Evolutionary conservation across 2,888 invertebrate species (phyloP), one percentile per base, ranked within the genome.

Genomic region (Brachyptera risi): DNA sequence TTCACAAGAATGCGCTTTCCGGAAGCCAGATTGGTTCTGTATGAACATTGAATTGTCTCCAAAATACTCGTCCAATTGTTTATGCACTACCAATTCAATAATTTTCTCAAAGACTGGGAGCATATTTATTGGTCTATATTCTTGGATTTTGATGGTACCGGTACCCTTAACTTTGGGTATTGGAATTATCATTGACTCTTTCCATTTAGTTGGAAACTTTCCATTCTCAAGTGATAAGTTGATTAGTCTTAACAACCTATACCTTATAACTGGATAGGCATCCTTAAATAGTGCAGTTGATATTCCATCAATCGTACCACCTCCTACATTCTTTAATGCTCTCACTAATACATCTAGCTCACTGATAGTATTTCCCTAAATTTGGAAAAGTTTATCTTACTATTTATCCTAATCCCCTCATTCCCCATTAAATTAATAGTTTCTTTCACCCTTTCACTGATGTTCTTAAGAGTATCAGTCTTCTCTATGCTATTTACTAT

Each of bases 21-120:
- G 49, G 24, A 67, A 66, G 1, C 63, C 67, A n/a, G 63, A 61
- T 59, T 65, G 66, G 37, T 51, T 26, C 3, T 54, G 37, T 7
- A 26, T 27, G n/a, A 65, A 19, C 17, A 67, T 27, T 13, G 56
- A 57, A 31, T 62, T 62, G 3, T 17, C 11, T 51, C 50, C 63
- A 65, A 59, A n/a, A 51, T 51, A 51, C 3, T 51, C 51, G 15
- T 31, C n/a, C 26, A 51, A 4, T 19, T 51, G 23, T 4, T 15
- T 13, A 51, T 15, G 13, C 4, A 26, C 50, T 17, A 27, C 4
- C 4, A 15, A 24, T 19, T 51, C 51, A 2, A 51, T 2, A 11
- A 51, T 2, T 13, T 51, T 51, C 3, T 51, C 51, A 19, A 44
- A 19, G 15, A 44, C 19, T 11, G 44, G 21, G 4, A 44, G 19